These are phyloP conservation scores for Synanthedon andrenaeformis DNA, from an alignment of 2,888 invertebrate species.

Conservation along the genomic window DNA sequence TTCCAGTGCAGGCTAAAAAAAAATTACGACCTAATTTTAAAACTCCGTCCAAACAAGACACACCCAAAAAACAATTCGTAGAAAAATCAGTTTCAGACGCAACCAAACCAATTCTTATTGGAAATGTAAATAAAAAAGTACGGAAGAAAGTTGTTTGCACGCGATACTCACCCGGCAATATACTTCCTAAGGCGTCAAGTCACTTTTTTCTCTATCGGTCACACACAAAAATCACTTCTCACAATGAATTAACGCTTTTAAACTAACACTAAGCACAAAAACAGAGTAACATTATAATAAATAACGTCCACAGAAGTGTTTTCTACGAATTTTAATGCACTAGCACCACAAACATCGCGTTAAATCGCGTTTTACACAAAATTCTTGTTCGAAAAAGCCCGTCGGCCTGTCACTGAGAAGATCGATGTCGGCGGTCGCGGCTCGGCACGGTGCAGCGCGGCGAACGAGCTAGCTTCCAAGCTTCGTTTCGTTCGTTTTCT, in stretches of 20 bases:
- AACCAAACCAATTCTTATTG: slow-evolving; percentile 18
- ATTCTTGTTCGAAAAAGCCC: slow-evolving; percentile 49
- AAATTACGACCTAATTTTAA: slow-evolving; percentile 32
- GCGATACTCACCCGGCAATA: slow-evolving; percentile 49
- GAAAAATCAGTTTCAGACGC: slow-evolving; percentile 13
- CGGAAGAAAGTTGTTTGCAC: slow-evolving; percentile 28
- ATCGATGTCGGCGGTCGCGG: slow-evolving; percentile 56
- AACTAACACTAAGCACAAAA: slow-evolving; percentile 61
- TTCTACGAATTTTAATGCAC: slow-evolving; percentile 47
- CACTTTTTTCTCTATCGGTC: slow-evolving; percentile 28
- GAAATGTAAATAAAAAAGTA: slow-evolving; percentile 29
- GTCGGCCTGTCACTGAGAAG: slow-evolving; percentile 48
- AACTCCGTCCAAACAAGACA: slow-evolving; percentile 30
- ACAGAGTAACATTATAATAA: slow-evolving; percentile 48
- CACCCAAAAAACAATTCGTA: slow-evolving; percentile 33
- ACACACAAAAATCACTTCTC: slow-evolving; percentile 46
- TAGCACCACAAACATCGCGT: slow-evolving; percentile 62
- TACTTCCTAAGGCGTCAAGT: slow-evolving; percentile 34
- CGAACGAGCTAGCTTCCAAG: slow-evolving; percentile 33
- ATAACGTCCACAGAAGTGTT: slow-evolving; percentile 50
- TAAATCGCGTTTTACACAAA: slow-evolving; percentile 43
- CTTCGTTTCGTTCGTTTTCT: background rate
- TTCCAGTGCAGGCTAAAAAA: slow-evolving; percentile 23
- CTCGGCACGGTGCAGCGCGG: slow-evolving; percentile 32
- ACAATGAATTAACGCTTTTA: slow-evolving; percentile 32